Conservation (phyloP, 2,888 invertebrate genomes). For the Dicyrtomina minuta region DNA sequence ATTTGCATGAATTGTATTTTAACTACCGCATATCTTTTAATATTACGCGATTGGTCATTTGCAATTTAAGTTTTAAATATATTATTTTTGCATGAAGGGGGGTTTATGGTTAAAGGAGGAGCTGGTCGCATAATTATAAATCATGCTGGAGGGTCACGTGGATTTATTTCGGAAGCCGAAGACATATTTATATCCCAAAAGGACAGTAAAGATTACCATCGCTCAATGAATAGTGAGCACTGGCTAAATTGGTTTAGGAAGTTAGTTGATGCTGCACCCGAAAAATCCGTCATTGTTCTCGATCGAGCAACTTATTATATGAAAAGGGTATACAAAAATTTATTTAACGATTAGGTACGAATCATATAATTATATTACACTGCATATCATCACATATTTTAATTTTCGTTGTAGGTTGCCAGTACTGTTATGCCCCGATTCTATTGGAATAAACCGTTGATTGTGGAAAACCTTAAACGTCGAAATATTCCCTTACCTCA, state of each 20-base stretch:
- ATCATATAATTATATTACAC: too few relatives aligned
- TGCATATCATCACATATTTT: neutral
- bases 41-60: too few relatives aligned
- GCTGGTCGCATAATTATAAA: neutral
- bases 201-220: neutral
- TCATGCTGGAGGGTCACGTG: neutral
- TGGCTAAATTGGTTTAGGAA: neutral
- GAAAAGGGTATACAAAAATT: conserved; percentile 7
- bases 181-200: neutral
- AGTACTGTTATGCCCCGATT: neutral
- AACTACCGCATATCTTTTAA: neutral
- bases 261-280: conserved; percentile 7
- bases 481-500: neutral
- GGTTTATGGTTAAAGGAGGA: neutral
- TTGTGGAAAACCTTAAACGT: neutral
- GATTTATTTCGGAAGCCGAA: neutral
- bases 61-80: too few relatives aligned
- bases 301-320: conserved; percentile 31
- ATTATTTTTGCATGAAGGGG: neutral
- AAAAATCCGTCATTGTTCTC: conserved; percentile 22
- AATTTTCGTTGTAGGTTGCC: neutral
- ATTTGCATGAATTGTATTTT: neutral
- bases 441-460: neutral
- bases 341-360: too few relatives aligned
- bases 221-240: neutral